Evolutionary conservation across 53 echinoderm and acorn worm genomes (phyloP).

Genomic region (Crossaster papposus): DNA sequence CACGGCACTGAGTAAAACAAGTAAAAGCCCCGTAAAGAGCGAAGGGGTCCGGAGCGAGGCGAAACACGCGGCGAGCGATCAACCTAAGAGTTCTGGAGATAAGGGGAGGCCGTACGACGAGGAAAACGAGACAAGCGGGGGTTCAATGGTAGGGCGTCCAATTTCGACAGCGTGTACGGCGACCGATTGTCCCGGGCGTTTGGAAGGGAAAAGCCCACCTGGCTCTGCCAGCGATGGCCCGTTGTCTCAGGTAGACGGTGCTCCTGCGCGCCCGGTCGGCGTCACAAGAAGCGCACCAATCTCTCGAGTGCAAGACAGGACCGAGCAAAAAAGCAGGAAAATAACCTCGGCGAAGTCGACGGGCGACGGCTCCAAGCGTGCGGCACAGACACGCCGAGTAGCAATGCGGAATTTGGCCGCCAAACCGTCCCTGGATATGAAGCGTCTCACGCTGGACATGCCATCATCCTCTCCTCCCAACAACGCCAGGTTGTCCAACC

Average conservation of each 20-base stretch:
- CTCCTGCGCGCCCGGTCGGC: constrained; percentile 1
- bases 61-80: neutral
- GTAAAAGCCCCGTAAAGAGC: neutral
- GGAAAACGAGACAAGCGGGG: constrained; percentile 1
- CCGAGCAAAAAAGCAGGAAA: constrained; percentile 23
- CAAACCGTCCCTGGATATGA: constrained; percentile 31
- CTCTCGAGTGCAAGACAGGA: constrained; percentile 21
- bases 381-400: constrained; percentile 21
- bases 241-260: neutral
- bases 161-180: constrained; percentile 44
- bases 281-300: constrained; percentile 41
- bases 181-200: neutral
- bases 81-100: constrained; percentile 13
- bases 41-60: neutral
- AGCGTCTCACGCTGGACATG: constrained; percentile 30
- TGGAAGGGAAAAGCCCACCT: neutral
- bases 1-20: neutral
- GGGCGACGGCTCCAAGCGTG: neutral
- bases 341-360: constrained; percentile 34
- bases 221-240: constrained; percentile 1
- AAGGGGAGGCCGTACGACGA: neutral
- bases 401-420: constrained; percentile 36
- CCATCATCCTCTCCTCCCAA: constrained; percentile 37
- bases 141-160: constrained; percentile 22
- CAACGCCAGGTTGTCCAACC: neutral